phyloP scores from a whole-genome alignment of 1,140 invertebrate genomes.

The Zaprionus inermis region DNA sequence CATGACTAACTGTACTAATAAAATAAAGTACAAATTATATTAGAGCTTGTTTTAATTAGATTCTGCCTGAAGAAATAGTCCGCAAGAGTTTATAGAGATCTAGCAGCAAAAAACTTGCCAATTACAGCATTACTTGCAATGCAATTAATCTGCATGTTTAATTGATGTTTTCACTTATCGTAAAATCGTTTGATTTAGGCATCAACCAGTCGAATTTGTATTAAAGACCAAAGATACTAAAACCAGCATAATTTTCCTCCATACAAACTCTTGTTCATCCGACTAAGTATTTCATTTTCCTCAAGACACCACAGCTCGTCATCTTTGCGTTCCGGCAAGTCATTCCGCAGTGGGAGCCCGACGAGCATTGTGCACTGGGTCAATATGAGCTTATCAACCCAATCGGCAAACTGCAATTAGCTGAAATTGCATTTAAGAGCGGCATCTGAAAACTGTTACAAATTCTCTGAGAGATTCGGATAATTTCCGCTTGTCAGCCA shows the following conservation, averaged over 20 bases:
- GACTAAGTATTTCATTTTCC: background rate
- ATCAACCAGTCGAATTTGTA: too few relatives aligned
- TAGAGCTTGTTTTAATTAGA: background rate
- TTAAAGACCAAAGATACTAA: too few relatives aligned
- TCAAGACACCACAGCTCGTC: background rate
- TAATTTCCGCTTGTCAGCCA: slow-evolving; percentile 74
- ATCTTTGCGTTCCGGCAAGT: slow-evolving; percentile 57
- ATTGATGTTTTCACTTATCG: too few relatives aligned
- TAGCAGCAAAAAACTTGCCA: too few relatives aligned
- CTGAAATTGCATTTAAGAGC: slow-evolving; percentile 69
- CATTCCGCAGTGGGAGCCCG: slow-evolving; percentile 27
- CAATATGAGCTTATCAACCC: slow-evolving; percentile 59
- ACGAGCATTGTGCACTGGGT: slow-evolving; percentile 14
- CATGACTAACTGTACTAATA: background rate
- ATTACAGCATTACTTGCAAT: too few relatives aligned
- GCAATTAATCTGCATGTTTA: too few relatives aligned
- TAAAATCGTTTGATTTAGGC: too few relatives aligned
- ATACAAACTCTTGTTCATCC: too few relatives aligned
- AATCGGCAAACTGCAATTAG: slow-evolving; percentile 63
- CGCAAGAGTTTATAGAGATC: too few relatives aligned
- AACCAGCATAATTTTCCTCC: too few relatives aligned
- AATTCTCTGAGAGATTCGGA: slow-evolving; percentile 21
- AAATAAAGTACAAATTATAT: background rate
- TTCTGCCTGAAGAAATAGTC: background rate
- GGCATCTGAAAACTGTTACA: slow-evolving; percentile 54